Evolutionary conservation across 2,888 invertebrate genomes (phyloP).

Genomic region (Drepanosiphum platanoidis): DNA sequence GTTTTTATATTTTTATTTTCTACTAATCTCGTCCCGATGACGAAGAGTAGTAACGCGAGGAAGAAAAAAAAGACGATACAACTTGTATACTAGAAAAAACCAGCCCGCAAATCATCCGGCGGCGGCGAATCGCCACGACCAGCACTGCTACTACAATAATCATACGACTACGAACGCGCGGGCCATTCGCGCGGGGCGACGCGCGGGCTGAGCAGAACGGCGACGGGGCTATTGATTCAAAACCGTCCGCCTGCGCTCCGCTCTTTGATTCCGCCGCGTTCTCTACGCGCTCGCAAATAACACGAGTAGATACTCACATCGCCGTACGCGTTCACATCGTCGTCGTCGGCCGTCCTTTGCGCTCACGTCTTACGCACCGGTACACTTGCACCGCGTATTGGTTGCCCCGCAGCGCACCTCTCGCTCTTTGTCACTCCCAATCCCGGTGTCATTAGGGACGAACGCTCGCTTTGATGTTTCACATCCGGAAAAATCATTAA

Average conservation of each 20-base stretch:
- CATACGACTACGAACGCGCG: background rate
- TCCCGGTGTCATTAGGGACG: no score
- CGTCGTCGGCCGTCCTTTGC: background rate
- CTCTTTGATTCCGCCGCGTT: conserved; percentile 36
- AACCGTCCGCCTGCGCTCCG: conserved; percentile 25
- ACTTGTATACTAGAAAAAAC: no score
- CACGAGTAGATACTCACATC: background rate
- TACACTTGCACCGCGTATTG: background rate
- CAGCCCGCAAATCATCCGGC: no score
- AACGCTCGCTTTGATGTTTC: conserved; percentile 8
- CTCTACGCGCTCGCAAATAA: background rate
- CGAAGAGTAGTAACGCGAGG: no score
- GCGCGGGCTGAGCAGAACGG: background rate
- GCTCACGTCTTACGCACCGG: background rate
- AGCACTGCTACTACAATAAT: no score
- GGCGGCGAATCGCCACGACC: no score
- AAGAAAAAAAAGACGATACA: no score
- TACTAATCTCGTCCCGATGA: no score
- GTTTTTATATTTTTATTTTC: no score
- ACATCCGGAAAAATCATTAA: background rate
- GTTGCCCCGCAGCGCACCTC: background rate
- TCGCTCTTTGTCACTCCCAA: background rate
- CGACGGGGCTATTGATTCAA: conserved; percentile 39
- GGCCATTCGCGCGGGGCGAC: background rate
- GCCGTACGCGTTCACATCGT: background rate